Evolutionary conservation across 1,140 invertebrate genomes (phyloP).

Genomic region (Eueides isabella): DNA sequence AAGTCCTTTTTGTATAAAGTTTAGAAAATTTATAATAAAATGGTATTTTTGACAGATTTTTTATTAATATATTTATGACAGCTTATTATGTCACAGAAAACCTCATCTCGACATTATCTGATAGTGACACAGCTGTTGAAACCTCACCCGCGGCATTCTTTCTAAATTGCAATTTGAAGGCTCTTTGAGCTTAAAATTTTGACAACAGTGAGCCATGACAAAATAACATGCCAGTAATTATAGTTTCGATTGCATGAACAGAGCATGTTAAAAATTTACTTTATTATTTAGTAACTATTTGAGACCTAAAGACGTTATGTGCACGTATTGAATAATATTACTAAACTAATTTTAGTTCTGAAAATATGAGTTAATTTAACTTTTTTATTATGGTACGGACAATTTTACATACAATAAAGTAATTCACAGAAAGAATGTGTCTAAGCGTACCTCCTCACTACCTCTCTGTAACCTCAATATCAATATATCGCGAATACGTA

Average conservation of each 20-base stretch:
- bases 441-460: neutral
- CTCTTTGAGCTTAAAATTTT: conserved; percentile 65
- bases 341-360: too few relatives aligned
- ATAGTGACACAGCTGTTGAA: conserved; percentile 74
- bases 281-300: too few relatives aligned
- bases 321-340: too few relatives aligned
- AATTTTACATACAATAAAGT: neutral
- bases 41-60: too few relatives aligned
- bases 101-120: conserved; percentile 45
- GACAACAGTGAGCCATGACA: neutral
- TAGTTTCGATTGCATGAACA: conserved; percentile 7
- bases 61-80: neutral
- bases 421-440: neutral
- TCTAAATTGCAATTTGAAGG: conserved; percentile 60
- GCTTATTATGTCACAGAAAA: neutral
- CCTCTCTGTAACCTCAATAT: conserved; percentile 10
- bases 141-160: conserved; percentile 54
- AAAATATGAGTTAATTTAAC: neutral
- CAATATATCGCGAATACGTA: conserved; percentile 21
- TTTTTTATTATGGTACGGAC: neutral
- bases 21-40: neutral
- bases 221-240: conserved; percentile 26
- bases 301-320: neutral
- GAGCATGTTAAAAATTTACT: neutral
- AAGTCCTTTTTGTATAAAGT: neutral